Evolutionary conservation across 2,797 vertebrate species (phyloP).

Genomic region (Gambelia wislizenii): DNA sequence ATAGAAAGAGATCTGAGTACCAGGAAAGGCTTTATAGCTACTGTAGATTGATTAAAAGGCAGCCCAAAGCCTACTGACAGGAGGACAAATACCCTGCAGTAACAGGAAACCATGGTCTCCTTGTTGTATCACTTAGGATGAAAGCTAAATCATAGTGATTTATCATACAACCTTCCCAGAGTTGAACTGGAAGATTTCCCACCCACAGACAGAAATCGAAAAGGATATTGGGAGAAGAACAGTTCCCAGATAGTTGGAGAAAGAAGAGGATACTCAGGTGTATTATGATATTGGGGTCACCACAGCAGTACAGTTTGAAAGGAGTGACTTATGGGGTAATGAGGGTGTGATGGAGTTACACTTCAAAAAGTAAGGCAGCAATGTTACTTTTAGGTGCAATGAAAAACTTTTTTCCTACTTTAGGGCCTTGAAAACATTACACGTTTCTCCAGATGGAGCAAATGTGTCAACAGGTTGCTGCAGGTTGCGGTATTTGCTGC

Average conservation of each 20-base stretch:
- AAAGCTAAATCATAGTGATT: not conserved
- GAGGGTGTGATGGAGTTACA: no score
- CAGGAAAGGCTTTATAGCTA: not conserved
- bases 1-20: not conserved
- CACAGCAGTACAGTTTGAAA: not conserved
- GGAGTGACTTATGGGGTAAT: not conserved
- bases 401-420: no score
- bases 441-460: no score
- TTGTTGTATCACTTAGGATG: not conserved
- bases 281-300: not conserved
- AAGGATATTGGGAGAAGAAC: not conserved
- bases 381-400: no score
- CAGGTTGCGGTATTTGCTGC: no score
- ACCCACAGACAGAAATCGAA: not conserved
- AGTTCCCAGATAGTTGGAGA: no score
- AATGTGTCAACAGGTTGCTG: no score
- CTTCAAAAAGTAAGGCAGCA: no score
- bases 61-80: not conserved
- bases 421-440: no score
- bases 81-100: not conserved
- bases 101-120: not conserved
- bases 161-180: no score
- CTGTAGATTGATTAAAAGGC: not conserved
- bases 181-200: not conserved
- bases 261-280: no score